Evolutionary conservation across 2,113 vertebrate genomes (phyloP), one percentile per base, ranked within the genome.

Genomic region (Austrofundulus limnaeus): DNA sequence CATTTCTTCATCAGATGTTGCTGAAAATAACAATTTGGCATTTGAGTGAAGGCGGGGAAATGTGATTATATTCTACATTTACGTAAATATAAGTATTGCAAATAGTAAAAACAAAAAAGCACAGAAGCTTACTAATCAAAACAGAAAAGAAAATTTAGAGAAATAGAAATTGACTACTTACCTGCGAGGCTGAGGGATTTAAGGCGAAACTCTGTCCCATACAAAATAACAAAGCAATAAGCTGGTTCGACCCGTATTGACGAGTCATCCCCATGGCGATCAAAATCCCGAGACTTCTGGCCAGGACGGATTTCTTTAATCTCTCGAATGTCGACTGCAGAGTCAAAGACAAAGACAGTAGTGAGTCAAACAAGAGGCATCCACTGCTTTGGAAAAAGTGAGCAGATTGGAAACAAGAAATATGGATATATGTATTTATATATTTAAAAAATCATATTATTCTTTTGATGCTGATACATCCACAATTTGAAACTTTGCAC

Each of bases 101-200:
- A 31, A 39, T 2, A 4, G 6, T 34, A 64, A 17, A 51, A 52
- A 39, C 16, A 45, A n/a, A 41, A 14, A 14, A 15, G 15, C 39
- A 34, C 8, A 34, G 31, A 34, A 34, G 31, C 5, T 34, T 5
- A 10, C 31, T 9, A 34, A 34, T 34, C 31, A 34, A 34, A 34
- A 34, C 31, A 9, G 3, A 5, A 17, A 19, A 0, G 12, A 11
- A 53, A 28, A 4, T 37, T 53, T 37, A 14, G 2, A 41, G 1
- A 51, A 17, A 28, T 4, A 17, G 0, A 8, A 4, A 34, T 11
- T 28, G 15, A 38, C 39, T 20, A 9, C 17, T 1, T 87, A 98
- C 97, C 96, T 91, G 97, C 95, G 25, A 99, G 79, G 77, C 97
- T 98, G 89, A 99, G 94, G 1, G 96, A 95, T 83, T 98, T 97